Percentiles rank a stretch among this genome's conserved stretches.
Evolutionary conservation across 2,888 invertebrate genomes (phyloP).

Genomic region (Geophilus truncorum): DNA sequence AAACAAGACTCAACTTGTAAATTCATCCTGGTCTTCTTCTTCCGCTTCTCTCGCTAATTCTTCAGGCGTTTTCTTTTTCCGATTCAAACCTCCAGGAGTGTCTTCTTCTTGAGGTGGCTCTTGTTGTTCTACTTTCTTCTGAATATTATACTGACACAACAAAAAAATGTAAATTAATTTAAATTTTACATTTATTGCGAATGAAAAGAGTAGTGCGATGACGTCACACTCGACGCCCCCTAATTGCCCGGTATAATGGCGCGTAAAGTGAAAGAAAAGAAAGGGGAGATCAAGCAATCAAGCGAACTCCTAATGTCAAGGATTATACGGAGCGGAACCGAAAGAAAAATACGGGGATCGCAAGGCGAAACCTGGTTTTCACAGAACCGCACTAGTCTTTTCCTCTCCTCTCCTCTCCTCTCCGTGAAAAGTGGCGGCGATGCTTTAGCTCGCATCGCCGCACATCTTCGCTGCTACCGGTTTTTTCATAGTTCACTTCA

Average conservation of each 20-base stretch:
- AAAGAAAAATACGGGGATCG: not conserved
- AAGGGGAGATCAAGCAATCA: not conserved
- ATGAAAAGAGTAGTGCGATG: not conserved
- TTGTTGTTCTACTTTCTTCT: slow-evolving; percentile 91
- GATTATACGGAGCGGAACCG: slow-evolving; percentile 2
- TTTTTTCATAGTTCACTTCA: not conserved
- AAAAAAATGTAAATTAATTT: slow-evolving; percentile 15
- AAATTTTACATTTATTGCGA: not conserved
- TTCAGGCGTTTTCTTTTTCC: slow-evolving; percentile 98
- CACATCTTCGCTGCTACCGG: not conserved
- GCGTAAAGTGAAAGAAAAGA: not conserved
- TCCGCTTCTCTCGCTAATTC: slow-evolving; percentile 95
- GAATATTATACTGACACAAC: slow-evolving; percentile 88
- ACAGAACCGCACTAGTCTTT: not conserved
- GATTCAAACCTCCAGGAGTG: slow-evolving; percentile 68
- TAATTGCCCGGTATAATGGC: slow-evolving; percentile 3
- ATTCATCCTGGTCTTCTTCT: slow-evolving; percentile 90
- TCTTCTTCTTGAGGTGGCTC: slow-evolving; percentile 81
- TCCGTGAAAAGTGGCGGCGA: not conserved
- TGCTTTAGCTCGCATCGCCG: not conserved
- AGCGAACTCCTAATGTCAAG: slow-evolving; percentile 1
- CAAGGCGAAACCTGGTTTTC: not conserved
- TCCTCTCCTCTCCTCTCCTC: no score
- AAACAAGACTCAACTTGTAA: slow-evolving; percentile 77
- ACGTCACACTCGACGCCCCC: not conserved